Percentiles rank a stretch among this genome's conserved stretches.
phyloP scores from a whole-genome alignment of 1,140 invertebrate genomes.

The Meloidogyne floridensis region DNA sequence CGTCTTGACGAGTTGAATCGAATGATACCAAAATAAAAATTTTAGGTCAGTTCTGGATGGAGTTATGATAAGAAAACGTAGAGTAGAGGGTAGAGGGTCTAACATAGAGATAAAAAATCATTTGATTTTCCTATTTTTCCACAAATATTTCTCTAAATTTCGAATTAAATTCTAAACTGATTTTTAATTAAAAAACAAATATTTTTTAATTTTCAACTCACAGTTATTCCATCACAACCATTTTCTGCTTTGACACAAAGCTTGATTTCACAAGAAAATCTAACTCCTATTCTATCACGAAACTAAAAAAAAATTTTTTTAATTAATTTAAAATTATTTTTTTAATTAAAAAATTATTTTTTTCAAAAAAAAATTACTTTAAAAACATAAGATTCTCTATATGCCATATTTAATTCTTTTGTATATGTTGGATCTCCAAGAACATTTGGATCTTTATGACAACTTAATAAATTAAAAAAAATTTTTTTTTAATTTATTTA shows the following conservation, averaged over 20 bases:
- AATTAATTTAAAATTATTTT: not conserved
- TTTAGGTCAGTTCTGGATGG: no score
- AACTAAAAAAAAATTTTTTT: constrained; percentile 36
- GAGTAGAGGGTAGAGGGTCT: no score
- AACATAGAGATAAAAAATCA: no score
- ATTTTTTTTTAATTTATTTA: constrained; percentile 9
- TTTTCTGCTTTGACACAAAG: constrained; percentile 62
- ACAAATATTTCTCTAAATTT: not conserved
- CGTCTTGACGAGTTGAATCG: no score
- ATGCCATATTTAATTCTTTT: constrained; percentile 64
- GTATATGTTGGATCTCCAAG: constrained; percentile 64
- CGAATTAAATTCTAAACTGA: no score
- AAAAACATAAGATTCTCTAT: constrained; percentile 62
- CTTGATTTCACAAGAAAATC: constrained; percentile 63
- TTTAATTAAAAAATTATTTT: not conserved
- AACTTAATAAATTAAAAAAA: constrained; percentile 36
- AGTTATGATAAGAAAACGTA: no score
- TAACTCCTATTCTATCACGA: constrained; percentile 61
- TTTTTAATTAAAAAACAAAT: no score
- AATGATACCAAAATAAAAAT: no score
- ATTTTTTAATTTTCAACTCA: constrained; percentile 20
- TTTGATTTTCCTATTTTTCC: no score
- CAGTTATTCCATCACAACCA: constrained; percentile 65
- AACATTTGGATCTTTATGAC: constrained; percentile 57
- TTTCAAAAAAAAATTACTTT: constrained; percentile 38